Base-by-base conservation (phyloP, 2,113 vertebrate genomes). In the Neoarius graeffei region DNA sequence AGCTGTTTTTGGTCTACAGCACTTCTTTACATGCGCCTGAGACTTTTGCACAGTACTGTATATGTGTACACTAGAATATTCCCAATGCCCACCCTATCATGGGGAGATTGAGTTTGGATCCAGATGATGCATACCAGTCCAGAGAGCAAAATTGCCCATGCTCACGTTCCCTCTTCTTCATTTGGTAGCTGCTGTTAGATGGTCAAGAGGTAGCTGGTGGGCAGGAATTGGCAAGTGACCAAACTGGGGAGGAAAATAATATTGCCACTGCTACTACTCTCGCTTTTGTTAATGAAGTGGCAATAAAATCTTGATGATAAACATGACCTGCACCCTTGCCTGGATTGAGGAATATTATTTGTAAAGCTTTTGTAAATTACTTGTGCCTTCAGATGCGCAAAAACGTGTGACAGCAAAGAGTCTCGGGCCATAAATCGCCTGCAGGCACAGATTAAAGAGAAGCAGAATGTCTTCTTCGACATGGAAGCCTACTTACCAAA, bases 401-500 rank as follows among this genome's bases (percentile, higher is more conserved):
- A 88, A 66, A 91, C 91, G 2, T 95, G 95, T 9, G 94, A 94
- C 13, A 93, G 90, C 25, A 96, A 96, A 80, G 97, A 98, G 79
- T 89, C 91, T 1, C 94, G 95, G 62, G 90, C 96, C 20, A 89
- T 98, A 60, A 93, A 95, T 62, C 95, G 97, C 91, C 95, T 99
- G 88, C 94, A 94, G 27, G 80, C 91, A 60, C 96, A 95, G 93
- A 97, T 99, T 91, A 99, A 98, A 95, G 98, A 99, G 25, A 96
- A 96, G 84, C 97, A 98, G 88, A 96, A 98, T 91, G 88, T 95
- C 50, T 99, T 99, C 95, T 99, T 99, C 35, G 97, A 99, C 91
- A 99, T 99, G 98, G 98, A 99, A 91, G 97, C 98, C 27, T 99
- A 99, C 93, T 94, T 99, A 92, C 98, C 98, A n/a, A 99, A 99